A percentile compares a stretch with the other conserved stretches of the same genome.
phyloP scores from a whole-genome alignment of 1,140 invertebrate genomes.

The Bombus haemorrhoidalis region DNA sequence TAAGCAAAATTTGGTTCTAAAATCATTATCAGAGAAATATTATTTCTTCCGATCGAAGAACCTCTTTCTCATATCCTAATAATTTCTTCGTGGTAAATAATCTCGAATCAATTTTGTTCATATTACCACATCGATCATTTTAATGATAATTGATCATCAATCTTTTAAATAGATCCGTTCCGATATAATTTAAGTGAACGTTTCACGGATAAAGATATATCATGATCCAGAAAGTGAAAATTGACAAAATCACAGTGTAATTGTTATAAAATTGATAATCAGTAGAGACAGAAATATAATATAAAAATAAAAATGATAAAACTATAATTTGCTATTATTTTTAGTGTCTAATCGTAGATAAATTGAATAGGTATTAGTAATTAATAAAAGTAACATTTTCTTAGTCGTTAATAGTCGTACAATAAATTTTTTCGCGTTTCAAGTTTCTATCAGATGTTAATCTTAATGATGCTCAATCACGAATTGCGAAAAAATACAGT shows the following conservation, averaged over 20 bases:
- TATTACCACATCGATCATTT: not conserved
- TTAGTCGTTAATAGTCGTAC: not conserved
- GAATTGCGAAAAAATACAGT: not conserved
- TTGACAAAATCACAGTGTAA: not conserved
- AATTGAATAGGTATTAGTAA: not conserved
- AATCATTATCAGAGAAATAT: not conserved
- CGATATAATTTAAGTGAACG: not conserved
- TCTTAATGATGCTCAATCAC: not conserved
- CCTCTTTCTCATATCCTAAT: not conserved
- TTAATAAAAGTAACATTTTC: not conserved
- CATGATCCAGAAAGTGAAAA: not conserved
- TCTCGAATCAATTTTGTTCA: not conserved
- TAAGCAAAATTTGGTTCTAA: not conserved
- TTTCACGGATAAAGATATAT: not conserved
- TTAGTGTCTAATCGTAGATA: not conserved
- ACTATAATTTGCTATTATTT: not conserved
- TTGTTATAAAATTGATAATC: constrained; percentile 1
- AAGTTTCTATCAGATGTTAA: not conserved
- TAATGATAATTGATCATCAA: not conserved
- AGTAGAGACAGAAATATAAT: not conserved
- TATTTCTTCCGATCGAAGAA: not conserved
- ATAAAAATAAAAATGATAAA: not conserved
- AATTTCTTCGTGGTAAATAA: not conserved
- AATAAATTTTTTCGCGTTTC: too few species aligned
- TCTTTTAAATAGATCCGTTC: not conserved